Evolutionary conservation across 1,140 invertebrate species (phyloP).

Genomic region (Lordiphosa clarofinis): DNA sequence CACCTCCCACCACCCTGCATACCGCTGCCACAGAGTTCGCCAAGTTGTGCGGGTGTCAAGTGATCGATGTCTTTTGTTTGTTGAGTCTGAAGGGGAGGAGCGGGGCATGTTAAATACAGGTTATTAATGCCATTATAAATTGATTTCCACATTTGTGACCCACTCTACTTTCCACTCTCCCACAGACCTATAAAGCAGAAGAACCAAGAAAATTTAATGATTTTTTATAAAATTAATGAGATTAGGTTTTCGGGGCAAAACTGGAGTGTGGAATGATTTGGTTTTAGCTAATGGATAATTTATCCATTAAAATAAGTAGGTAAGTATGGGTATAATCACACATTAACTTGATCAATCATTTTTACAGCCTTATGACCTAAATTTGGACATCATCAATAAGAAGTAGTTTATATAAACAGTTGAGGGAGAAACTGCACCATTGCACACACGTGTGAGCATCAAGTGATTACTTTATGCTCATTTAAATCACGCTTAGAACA

Average conservation of each 20-base stretch:
- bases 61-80: slow-evolving; percentile 52
- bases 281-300: background rate
- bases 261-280: slow-evolving; percentile 3
- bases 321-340: too few species aligned
- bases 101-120: slow-evolving; percentile 44
- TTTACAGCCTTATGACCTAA: too few species aligned
- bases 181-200: slow-evolving; percentile 22
- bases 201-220: slow-evolving; percentile 40
- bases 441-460: too few species aligned
- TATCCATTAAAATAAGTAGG: slow-evolving; percentile 6
- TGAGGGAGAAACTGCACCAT: too few species aligned
- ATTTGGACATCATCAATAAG: too few species aligned
- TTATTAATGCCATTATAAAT: slow-evolving; percentile 63
- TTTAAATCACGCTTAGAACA: too few species aligned
- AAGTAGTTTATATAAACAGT: too few species aligned
- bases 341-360: too few species aligned
- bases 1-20: background rate
- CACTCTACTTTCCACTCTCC: slow-evolving; percentile 41
- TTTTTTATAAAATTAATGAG: slow-evolving; percentile 59
- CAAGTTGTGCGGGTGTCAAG: slow-evolving; percentile 64
- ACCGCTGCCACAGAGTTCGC: slow-evolving; percentile 20
- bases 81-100: slow-evolving; percentile 7
- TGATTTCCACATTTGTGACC: slow-evolving; percentile 37
- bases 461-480: too few species aligned
- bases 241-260: slow-evolving; percentile 16